Evolutionary conservation across 35 echinoderm and acorn worm genomes (phyloP).

Genomic region (Apostichopus parvimensis): DNA sequence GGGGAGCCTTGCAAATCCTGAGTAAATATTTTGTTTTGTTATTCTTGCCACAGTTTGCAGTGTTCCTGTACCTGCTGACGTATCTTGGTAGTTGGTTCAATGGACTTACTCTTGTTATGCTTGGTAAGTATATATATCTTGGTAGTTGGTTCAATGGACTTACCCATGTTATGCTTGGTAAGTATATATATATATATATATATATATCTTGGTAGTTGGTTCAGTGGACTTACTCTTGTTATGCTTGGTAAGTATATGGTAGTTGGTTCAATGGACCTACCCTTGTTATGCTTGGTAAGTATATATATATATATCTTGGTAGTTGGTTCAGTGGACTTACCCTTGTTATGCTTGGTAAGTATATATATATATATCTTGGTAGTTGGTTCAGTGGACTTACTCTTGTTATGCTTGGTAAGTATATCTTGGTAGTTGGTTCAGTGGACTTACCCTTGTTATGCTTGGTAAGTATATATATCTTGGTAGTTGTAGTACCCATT

Average conservation of each 20-base stretch:
- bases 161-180: slow-evolving; percentile 92
- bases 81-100: slow-evolving; percentile 97
- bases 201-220: slow-evolving; percentile 89
- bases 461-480: slow-evolving; percentile 79
- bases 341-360: slow-evolving; percentile 93
- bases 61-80: slow-evolving; percentile 90
- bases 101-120: slow-evolving; percentile 92
- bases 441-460: slow-evolving; percentile 91
- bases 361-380: slow-evolving; percentile 57
- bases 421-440: slow-evolving; percentile 90
- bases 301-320: slow-evolving; percentile 72
- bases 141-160: slow-evolving; percentile 95
- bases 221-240: slow-evolving; percentile 91
- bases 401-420: no score
- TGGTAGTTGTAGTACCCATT: no score
- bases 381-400: no score
- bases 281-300: slow-evolving; percentile 94
- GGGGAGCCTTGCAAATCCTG: no score
- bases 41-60: slow-evolving; percentile 78
- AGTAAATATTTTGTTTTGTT: neutral
- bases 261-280: slow-evolving; percentile 96
- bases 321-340: slow-evolving; percentile 95
- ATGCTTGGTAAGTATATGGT: slow-evolving; percentile 89
- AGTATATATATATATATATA: slow-evolving; percentile 82
- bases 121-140: slow-evolving; percentile 92